These are phyloP conservation scores for Rhincodon typus DNA, from an alignment of 2,797 vertebrate species.

Conservation along the genomic window DNA sequence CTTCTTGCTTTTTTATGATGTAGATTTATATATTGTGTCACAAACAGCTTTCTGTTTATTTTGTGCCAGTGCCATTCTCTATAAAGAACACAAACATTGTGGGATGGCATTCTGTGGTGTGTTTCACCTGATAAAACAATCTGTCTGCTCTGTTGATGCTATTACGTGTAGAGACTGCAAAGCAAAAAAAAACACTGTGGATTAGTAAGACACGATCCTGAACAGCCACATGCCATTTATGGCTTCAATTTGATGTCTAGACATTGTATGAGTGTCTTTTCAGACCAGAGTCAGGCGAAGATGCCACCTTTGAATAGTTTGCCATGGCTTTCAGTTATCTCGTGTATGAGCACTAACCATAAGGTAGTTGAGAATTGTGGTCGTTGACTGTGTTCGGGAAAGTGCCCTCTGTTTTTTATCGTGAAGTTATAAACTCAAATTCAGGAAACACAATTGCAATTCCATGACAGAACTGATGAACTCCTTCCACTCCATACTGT, in stretches of 20 bases:
- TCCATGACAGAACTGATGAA: neutral
- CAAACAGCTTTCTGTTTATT: neutral
- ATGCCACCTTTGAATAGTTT: neutral
- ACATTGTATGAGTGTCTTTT: neutral
- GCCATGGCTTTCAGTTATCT: neutral
- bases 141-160: conserved; percentile 10
- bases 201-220: neutral
- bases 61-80: neutral
- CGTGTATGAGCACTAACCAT: neutral
- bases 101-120: conserved; percentile 12
- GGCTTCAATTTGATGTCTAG: conserved; percentile 19
- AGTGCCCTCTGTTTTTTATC: neutral
- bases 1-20: neutral
- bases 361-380: neutral
- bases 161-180: conserved; percentile 22
- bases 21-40: neutral
- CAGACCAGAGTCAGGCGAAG: neutral
- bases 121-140: conserved; percentile 28
- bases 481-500: neutral
- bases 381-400: neutral
- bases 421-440: neutral
- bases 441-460: neutral
- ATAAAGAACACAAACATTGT: neutral
- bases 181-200: neutral
- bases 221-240: conserved; percentile 31